Conservation (phyloP, 2,888 invertebrate genomes). For the Tinea semifulvella region DNA sequence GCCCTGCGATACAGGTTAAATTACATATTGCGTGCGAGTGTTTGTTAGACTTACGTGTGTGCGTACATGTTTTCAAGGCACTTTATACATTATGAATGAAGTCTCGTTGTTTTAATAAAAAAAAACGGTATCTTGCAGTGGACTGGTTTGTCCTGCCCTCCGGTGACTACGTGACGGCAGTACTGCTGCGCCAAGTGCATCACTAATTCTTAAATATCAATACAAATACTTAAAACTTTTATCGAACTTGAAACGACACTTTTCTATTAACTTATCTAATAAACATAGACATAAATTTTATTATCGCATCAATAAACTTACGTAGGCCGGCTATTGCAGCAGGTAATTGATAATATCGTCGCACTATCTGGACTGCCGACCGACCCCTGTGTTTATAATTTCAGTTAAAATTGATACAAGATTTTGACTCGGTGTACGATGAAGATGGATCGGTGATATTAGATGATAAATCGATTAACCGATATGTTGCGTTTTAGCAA, state of each 20-base stretch:
- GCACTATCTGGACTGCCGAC: too few relatives aligned
- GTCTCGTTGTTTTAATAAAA: constrained; percentile 50
- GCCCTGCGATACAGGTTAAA: constrained; percentile 28
- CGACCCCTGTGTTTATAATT: neutral
- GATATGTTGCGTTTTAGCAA: constrained; percentile 10
- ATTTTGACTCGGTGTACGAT: neutral
- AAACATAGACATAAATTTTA: constrained; percentile 3
- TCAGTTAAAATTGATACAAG: constrained; percentile 1
- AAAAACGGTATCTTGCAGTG: constrained; percentile 48
- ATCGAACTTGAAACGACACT: too few relatives aligned
- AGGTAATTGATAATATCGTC: neutral
- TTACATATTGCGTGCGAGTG: constrained; percentile 25
- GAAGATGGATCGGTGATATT: constrained; percentile 8
- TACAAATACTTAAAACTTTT: constrained; percentile 4
- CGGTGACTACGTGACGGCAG: constrained; percentile 43
- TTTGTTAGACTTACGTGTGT: constrained; percentile 27
- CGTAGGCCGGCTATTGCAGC: neutral
- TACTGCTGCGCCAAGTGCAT: constrained; percentile 29
- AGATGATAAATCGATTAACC: constrained; percentile 9
- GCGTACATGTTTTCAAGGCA: constrained; percentile 39
- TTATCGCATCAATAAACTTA: constrained; percentile 4
- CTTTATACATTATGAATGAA: constrained; percentile 63
- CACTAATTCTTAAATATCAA: constrained; percentile 4
- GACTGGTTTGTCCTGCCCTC: constrained; percentile 48
- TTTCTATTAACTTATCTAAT: neutral